These are phyloP conservation scores for Ferdinandea cuprea DNA, from an alignment of 2,888 invertebrate species.

Conservation along the genomic window DNA sequence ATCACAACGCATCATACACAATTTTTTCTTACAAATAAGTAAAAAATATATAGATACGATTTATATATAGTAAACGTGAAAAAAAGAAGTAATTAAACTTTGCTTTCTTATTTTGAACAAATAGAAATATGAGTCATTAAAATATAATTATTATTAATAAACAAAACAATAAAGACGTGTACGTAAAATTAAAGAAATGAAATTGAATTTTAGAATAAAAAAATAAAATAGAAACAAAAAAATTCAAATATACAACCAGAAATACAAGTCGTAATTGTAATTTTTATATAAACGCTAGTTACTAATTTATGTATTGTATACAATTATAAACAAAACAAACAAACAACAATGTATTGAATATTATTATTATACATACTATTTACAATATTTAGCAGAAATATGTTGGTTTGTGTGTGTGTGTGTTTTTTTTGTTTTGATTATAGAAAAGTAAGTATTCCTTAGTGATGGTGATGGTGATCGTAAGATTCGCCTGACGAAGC, in stretches of 20 bases:
- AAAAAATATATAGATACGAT: slow-evolving; percentile 36
- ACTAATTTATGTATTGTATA: slow-evolving; percentile 72
- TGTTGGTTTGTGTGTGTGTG: slow-evolving; percentile 1
- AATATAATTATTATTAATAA: slow-evolving; percentile 57
- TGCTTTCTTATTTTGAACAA: slow-evolving; percentile 55
- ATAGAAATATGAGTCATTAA: slow-evolving; percentile 63
- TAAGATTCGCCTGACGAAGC: no score
- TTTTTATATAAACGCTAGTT: slow-evolving; percentile 74
- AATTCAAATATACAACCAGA: slow-evolving; percentile 67
- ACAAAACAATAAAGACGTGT: slow-evolving; percentile 60
- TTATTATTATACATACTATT: slow-evolving; percentile 74
- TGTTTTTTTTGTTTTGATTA: slow-evolving; percentile 6
- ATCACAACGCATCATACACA: slow-evolving; percentile 53
- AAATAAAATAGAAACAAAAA: slow-evolving; percentile 32
- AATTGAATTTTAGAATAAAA: slow-evolving; percentile 51
- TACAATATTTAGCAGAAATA: slow-evolving; percentile 73
- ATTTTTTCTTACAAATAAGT: slow-evolving; percentile 62
- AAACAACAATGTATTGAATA: slow-evolving; percentile 71
- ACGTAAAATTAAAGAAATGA: slow-evolving; percentile 57
- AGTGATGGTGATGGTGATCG: not conserved
- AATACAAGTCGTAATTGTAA: slow-evolving; percentile 72
- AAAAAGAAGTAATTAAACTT: slow-evolving; percentile 38
- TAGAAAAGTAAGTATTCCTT: not conserved
- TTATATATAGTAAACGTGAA: slow-evolving; percentile 11
- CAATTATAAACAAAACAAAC: slow-evolving; percentile 56